A percentile compares a stretch with the other conserved stretches of the same genome.
phyloP scores from a whole-genome alignment of 2,113 vertebrate species.

The Polypterus bichir region DNA sequence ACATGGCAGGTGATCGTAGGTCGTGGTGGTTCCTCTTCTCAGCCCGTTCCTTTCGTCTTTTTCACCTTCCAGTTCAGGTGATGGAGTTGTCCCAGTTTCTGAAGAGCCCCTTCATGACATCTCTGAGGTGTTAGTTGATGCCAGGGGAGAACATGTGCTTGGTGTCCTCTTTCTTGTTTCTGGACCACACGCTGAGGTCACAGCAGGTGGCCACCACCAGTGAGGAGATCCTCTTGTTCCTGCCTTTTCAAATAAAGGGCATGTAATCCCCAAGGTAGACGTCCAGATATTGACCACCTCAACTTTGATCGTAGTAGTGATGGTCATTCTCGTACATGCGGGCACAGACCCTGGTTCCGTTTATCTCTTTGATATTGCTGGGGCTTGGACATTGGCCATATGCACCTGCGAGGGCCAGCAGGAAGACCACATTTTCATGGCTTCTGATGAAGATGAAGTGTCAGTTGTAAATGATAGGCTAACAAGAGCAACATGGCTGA shows the following conservation, averaged over 20 bases:
- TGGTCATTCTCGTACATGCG: constrained; percentile 32
- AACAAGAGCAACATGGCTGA: too few species aligned
- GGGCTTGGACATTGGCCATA: constrained; percentile 34
- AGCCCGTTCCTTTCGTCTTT: too few species aligned
- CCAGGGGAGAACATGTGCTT: constrained; percentile 26
- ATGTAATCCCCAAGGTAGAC: constrained; percentile 18
- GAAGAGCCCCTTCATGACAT: constrained; percentile 36
- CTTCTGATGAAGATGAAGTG: too few species aligned
- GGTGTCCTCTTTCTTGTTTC: constrained; percentile 25
- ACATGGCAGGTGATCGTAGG: too few species aligned
- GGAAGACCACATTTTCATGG: background rate
- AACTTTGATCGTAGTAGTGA: constrained; percentile 48
- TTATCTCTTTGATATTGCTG: accelerated
- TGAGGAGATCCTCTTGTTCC: constrained; percentile 34
- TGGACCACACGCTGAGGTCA: constrained; percentile 46
- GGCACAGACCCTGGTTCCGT: constrained; percentile 43
- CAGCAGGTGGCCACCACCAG: constrained; percentile 47
- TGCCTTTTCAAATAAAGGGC: constrained; percentile 36
- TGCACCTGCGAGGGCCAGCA: background rate
- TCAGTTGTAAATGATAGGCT: too few species aligned
- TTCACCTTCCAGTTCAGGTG: constrained; percentile 4
- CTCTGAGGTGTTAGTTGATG: constrained; percentile 38
- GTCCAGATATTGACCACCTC: constrained; percentile 23
- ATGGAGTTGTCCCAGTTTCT: constrained; percentile 46
- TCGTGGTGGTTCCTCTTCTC: too few species aligned